Evolutionary conservation across 2,797 vertebrate genomes (phyloP).

Genomic region (Hybognathus amarus): DNA sequence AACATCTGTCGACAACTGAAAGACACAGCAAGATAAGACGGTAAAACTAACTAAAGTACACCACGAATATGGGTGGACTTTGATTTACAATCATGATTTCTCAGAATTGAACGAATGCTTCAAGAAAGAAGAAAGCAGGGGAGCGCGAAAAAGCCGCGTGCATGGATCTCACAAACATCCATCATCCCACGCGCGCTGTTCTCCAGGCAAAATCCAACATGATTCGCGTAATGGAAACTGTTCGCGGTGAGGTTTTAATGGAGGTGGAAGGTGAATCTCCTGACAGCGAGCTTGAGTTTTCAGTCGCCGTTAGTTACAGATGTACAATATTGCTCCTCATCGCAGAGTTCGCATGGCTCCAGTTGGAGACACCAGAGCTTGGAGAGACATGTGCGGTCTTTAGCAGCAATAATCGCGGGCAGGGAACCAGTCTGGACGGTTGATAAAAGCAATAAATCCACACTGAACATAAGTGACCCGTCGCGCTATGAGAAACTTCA

Average conservation of each 20-base stretch:
- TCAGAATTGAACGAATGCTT: slow-evolving; percentile 60
- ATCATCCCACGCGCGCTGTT: slow-evolving; percentile 60
- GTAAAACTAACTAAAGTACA: slow-evolving; percentile 63
- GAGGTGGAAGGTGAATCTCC: slow-evolving; percentile 66
- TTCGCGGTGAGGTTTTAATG: slow-evolving; percentile 65
- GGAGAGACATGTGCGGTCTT: slow-evolving; percentile 64
- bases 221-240: slow-evolving; percentile 53
- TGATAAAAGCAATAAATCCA: slow-evolving; percentile 76
- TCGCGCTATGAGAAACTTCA: slow-evolving; percentile 80
- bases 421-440: slow-evolving; percentile 64
- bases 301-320: slow-evolving; percentile 60
- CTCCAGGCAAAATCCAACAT: slow-evolving; percentile 57
- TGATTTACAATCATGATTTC: slow-evolving; percentile 53
- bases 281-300: slow-evolving; percentile 58
- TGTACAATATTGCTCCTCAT: slow-evolving; percentile 44
- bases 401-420: slow-evolving; percentile 71
- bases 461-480: slow-evolving; percentile 68
- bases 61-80: slow-evolving; percentile 64
- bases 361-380: slow-evolving; percentile 55
- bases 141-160: slow-evolving; percentile 53
- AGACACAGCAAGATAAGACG: slow-evolving; percentile 68
- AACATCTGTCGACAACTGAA: slow-evolving; percentile 73
- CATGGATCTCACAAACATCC: slow-evolving; percentile 53
- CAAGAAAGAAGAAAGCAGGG: slow-evolving; percentile 50
- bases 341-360: slow-evolving; percentile 65